Evolutionary conservation across 2,113 vertebrate genomes (phyloP).

Genomic region (Emydura subglobosa): DNA sequence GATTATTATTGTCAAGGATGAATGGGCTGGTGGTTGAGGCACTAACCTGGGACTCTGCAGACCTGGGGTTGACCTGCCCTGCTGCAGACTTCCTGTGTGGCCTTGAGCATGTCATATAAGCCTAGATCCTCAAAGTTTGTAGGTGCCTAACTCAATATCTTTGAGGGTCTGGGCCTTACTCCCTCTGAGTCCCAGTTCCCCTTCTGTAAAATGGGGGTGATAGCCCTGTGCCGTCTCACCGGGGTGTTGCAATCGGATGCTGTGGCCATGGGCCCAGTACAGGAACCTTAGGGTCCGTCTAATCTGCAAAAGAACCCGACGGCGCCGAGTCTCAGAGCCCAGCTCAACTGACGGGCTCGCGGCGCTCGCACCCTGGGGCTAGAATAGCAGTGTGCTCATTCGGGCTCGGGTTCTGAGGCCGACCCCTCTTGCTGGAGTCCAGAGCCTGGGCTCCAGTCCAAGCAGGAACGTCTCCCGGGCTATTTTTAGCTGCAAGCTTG

Average conservation of each 20-base stretch:
- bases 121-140: neutral
- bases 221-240: neutral
- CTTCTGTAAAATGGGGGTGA: neutral
- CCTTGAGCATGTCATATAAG: neutral
- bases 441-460: neutral
- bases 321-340: neutral
- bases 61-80: neutral
- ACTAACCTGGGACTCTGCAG: neutral
- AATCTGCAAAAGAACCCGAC: neutral
- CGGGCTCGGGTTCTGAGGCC: neutral
- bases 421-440: too few species aligned
- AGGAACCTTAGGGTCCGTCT: neutral
- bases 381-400: neutral
- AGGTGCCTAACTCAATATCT: neutral
- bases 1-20: neutral
- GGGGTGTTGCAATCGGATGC: neutral
- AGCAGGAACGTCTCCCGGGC: neutral
- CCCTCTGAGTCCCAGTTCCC: neutral
- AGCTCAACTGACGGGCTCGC: too few species aligned
- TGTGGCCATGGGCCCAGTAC: too few species aligned
- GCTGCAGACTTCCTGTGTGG: neutral
- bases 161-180: neutral
- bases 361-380: too few species aligned
- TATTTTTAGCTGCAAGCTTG: too few species aligned
- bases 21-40: accelerated